Base-by-base conservation (phyloP, 2,113 vertebrate species). In the Ptychochromis oligacanthus region DNA sequence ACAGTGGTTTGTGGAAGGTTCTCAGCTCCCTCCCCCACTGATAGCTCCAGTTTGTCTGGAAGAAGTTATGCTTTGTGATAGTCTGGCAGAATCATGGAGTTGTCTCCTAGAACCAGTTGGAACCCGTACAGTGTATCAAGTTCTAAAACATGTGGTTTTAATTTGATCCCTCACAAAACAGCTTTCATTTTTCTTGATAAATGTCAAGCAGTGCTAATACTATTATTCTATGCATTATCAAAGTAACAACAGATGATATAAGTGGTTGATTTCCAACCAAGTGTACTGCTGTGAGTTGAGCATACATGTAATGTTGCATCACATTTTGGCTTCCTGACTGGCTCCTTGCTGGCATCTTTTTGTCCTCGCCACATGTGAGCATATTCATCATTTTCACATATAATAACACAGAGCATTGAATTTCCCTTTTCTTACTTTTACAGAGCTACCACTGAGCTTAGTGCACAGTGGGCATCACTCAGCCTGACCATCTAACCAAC, bases 131-230 rank as follows among this genome's bases (percentile, higher is more conserved):
- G 76, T 88, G 87, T 87, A 89, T 94, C 80, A 54, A 57, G 77
- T 90, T 94, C 75, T 65, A 14, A 31, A 85, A 84, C 94, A 95
- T 92, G 87, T 95, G 94, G 88, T 93, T 95, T 92, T 52, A 93
- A 94, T 94, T 92, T 82, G 86, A 89, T 88, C 76, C 79, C 85
- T 79, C 80, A 7, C 67, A 79, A 87, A 82, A 81, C 77, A 79
- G 75, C 89, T 83, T 85, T 92, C 86, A 85, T 94, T 92, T 87
- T 70, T 87, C 89, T 88, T 88, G 84, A 89, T 90, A 84, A 85
- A 61, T 79, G 85, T 80, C 88, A 82, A 80, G 87, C 67, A 11
- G 67, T 22, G 54, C 85, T 91, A 80, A 88, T 81, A 79, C 64
- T 88, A 83, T 93, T 93, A 90, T 92, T 91, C 55, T 84, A 67